Percentiles rank a stretch among this genome's conserved stretches.
Conservation (phyloP, 1,140 invertebrate genomes). For the Aphelinus certus region DNA sequence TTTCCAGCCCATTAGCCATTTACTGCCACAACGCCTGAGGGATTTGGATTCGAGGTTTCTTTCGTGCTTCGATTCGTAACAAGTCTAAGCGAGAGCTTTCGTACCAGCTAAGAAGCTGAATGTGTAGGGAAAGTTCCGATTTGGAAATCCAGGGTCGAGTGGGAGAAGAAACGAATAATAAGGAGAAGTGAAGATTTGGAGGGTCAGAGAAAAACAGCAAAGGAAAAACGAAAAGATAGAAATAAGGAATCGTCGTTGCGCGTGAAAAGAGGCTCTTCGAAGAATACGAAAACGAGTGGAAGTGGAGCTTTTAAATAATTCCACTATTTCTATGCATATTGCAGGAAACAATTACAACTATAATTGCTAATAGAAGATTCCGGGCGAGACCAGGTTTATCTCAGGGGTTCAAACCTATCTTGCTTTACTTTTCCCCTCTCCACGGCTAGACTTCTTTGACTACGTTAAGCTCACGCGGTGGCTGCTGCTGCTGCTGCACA, state of each 20-base stretch:
- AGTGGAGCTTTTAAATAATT: conserved; percentile 64
- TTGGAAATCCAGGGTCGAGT: neutral
- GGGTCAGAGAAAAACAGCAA: neutral
- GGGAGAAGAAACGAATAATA: neutral
- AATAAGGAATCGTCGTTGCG: neutral
- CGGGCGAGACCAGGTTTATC: conserved; percentile 65
- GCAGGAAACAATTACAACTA: conserved; percentile 67
- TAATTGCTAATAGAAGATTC: conserved; percentile 68
- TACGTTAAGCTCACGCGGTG: too few relatives aligned
- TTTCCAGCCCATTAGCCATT: conserved; percentile 61
- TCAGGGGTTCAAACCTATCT: conserved; percentile 53
- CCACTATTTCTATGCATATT: conserved; percentile 67
- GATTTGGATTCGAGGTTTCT: conserved; percentile 48
- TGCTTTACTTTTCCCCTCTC: conserved; percentile 35
- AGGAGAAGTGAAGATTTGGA: neutral
- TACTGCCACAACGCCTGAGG: conserved; percentile 39
- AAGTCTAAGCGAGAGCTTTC: conserved; percentile 38
- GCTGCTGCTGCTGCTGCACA: neutral
- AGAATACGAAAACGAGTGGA: conserved; percentile 19
- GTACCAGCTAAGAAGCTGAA: conserved; percentile 18
- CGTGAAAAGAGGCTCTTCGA: neutral
- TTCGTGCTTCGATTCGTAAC: conserved; percentile 38
- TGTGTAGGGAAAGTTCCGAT: conserved; percentile 1
- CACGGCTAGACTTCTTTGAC: too few relatives aligned
- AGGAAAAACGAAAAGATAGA: neutral